Evolutionary conservation across 2,797 vertebrate genomes (phyloP).

Genomic region (Paratrypauchen microcephalus): DNA sequence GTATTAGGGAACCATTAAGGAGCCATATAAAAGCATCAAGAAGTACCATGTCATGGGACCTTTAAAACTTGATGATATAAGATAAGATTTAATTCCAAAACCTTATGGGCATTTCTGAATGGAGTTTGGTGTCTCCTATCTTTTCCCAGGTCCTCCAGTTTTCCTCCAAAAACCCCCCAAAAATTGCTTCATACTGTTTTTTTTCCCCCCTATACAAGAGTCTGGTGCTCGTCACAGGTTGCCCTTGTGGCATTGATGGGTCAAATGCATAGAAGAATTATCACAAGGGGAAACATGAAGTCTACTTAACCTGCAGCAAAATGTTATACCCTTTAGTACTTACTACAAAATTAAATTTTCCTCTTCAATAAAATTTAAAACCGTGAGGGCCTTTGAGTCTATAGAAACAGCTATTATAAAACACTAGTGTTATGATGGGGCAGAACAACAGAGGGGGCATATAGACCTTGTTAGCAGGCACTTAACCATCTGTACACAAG

Average conservation of each 20-base stretch:
- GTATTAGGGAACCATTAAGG: too few relatives aligned
- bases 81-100: too few relatives aligned
- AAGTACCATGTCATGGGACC: too few relatives aligned
- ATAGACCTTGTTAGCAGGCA: constrained; percentile 74
- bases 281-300: not conserved
- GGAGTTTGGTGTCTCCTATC: too few relatives aligned
- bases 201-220: too few relatives aligned
- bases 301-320: not conserved
- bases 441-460: constrained; percentile 66
- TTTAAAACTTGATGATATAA: too few relatives aligned
- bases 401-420: constrained; percentile 51
- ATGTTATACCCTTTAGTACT: not conserved
- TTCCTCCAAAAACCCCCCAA: too few relatives aligned
- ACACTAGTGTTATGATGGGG: constrained; percentile 53
- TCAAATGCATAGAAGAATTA: not conserved
- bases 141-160: too few relatives aligned
- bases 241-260: too few relatives aligned
- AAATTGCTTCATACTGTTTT: too few relatives aligned
- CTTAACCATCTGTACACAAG: constrained; percentile 82
- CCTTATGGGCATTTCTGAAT: too few relatives aligned
- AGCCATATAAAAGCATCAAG: too few relatives aligned
- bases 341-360: constrained; percentile 4
- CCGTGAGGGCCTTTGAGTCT: constrained; percentile 40
- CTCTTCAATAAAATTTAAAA: constrained; percentile 51
- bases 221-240: not conserved